Evolutionary conservation across 2,888 invertebrate genomes (phyloP).

Genomic region (Furcula furcula): DNA sequence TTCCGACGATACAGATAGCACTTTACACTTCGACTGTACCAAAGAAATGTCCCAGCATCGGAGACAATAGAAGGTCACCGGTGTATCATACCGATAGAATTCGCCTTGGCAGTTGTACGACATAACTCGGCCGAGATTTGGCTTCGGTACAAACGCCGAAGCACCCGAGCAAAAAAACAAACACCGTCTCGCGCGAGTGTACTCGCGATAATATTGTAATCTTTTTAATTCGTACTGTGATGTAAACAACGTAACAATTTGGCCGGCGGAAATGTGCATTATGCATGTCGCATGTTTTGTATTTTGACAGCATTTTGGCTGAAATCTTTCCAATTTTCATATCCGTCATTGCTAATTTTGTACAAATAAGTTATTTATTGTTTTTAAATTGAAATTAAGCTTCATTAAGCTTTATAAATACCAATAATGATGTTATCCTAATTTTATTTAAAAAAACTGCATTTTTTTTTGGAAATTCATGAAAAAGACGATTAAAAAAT

Average conservation of each 20-base stretch:
- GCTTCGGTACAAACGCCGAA: conserved; percentile 58
- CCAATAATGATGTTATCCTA: too few relatives aligned
- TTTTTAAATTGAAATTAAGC: too few relatives aligned
- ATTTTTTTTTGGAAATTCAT: too few relatives aligned
- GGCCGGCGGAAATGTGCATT: too few relatives aligned
- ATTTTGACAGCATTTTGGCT: too few relatives aligned
- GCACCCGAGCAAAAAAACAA: background rate
- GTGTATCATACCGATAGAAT: conserved; percentile 71
- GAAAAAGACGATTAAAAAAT: too few relatives aligned
- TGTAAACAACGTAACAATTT: background rate
- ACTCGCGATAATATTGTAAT: background rate
- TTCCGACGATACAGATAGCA: background rate
- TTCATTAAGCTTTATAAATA: too few relatives aligned
- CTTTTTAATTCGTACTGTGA: background rate
- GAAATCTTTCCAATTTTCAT: too few relatives aligned
- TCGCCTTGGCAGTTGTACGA: conserved; percentile 66
- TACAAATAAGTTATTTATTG: too few relatives aligned
- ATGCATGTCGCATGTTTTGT: too few relatives aligned
- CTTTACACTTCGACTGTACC: conserved; percentile 23
- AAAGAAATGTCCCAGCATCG: conserved; percentile 51
- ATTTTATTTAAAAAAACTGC: too few relatives aligned
- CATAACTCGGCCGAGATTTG: conserved; percentile 59
- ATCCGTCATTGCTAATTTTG: too few relatives aligned
- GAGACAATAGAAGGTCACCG: conserved; percentile 73
- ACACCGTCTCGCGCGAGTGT: background rate